Conservation (phyloP, 2,888 invertebrate species). For the Disparrhopalites patrizii region DNA sequence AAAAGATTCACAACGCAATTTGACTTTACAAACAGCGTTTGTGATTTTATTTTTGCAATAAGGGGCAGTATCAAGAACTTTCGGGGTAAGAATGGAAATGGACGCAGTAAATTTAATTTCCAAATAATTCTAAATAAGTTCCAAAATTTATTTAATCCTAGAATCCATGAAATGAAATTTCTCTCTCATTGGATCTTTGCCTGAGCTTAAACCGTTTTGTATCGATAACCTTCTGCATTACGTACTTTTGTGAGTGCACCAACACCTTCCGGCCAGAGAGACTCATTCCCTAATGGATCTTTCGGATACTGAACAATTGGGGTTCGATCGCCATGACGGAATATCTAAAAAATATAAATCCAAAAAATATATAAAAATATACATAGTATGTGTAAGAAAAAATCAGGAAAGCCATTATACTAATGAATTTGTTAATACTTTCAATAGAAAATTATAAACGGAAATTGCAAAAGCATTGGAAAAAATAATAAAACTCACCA, state of each 20-base stretch:
- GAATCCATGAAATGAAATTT: too few relatives aligned
- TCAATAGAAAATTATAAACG: neutral
- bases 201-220: neutral
- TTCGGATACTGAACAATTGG: conserved; percentile 61
- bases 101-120: too few relatives aligned
- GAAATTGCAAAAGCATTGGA: too few relatives aligned
- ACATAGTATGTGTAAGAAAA: neutral
- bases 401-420: neutral
- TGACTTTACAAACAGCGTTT: too few relatives aligned
- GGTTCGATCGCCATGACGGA: conserved; percentile 68
- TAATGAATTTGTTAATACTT: neutral
- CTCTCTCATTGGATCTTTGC: too few relatives aligned
- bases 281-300: conserved; percentile 56
- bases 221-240: neutral
- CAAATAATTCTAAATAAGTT: too few relatives aligned
- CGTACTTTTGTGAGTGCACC: conserved; percentile 63
- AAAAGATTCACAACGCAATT: too few relatives aligned
- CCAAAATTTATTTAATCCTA: too few relatives aligned
- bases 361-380: conserved; percentile 23
- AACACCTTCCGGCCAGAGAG: conserved; percentile 62
- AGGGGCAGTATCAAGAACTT: too few relatives aligned
- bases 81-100: too few relatives aligned
- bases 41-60: too few relatives aligned
- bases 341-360: conserved; percentile 55
- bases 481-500: too few relatives aligned